Conservation (phyloP, 2,797 vertebrate species). For the Macroramphosus scolopax region DNA sequence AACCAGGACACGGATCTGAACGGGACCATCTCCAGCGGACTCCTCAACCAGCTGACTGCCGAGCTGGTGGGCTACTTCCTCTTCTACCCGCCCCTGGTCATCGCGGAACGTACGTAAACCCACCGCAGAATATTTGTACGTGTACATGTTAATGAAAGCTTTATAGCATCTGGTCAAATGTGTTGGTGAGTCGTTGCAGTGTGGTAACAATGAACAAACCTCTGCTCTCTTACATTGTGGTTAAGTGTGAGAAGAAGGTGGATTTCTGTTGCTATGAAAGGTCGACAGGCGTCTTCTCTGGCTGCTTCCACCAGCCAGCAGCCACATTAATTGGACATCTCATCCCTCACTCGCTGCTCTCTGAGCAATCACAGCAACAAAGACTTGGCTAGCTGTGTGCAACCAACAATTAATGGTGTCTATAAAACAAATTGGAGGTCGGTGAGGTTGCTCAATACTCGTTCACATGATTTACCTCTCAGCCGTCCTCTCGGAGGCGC, state of each 20-base stretch:
- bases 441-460: slow-evolving; percentile 13
- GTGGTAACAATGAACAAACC: too few species aligned
- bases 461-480: slow-evolving; percentile 18
- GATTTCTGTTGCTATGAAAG: too few species aligned
- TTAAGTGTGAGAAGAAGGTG: too few species aligned
- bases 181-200: too few species aligned
- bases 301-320: slow-evolving; percentile 16
- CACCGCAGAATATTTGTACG: too few species aligned
- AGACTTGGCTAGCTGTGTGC: too few species aligned
- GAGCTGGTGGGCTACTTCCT: slow-evolving; percentile 97
- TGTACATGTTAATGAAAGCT: too few species aligned
- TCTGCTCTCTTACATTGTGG: too few species aligned
- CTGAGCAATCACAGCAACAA: slow-evolving; percentile 2
- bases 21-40: slow-evolving; percentile 88
- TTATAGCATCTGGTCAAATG: too few species aligned
- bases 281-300: slow-evolving; percentile 12
- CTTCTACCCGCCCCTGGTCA: slow-evolving; percentile 91
- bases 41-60: slow-evolving; percentile 92
- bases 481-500: slow-evolving; percentile 11
- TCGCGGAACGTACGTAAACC: slow-evolving; percentile 90
- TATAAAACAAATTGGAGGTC: slow-evolving; percentile 18
- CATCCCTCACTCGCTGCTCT: slow-evolving; percentile 5
- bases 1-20: slow-evolving; percentile 88
- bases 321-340: slow-evolving; percentile 19
- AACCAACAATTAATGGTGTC: slow-evolving; percentile 27